Evolutionary conservation across 2,888 invertebrate genomes (phyloP), one percentile per base, ranked within the genome.

Genomic region (Netelia melanura): DNA sequence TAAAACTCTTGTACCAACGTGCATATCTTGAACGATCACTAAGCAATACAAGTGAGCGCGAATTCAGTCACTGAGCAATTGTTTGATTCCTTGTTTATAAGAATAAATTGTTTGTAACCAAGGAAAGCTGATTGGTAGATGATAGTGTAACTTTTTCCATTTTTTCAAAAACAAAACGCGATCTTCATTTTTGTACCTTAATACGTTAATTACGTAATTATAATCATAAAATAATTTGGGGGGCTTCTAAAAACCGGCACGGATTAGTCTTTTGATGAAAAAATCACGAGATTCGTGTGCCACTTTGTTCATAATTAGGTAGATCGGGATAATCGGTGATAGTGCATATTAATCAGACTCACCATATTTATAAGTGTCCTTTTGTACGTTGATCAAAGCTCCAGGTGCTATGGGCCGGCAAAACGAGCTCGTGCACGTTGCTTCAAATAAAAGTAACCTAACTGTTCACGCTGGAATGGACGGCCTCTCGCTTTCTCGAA

Each of bases 341-440:
- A 5, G 43, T 44, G 43, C 6, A 21, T 21, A 56, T 25, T 2
- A 1, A 58, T 58, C 10, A 30, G 6, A 86, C 87, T 87, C 54
- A 88, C 88, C 88, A 88, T 87, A 62, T 87, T 83, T 67, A 52
- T 54, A 52, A 65, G 64, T 43, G 56, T 48, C 48, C 70, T 72
- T 80, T 83, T 84, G 82, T 77, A 85, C 85, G 85, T 82, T 72
- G 21, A 23, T 58, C 52, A 79, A 21, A 62, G 76, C 65, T 70
- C 79, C 64, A 86, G 84, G 80, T 83, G 85, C 82, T 83, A 83
- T 77, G 67, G 72, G 84, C 90, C 90, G 90, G 88, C 87, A 79
- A 88, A 86, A 43, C 82, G 71, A 61, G 70, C 85, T 86, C 83
- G 87, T 80, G 80, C 91, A 90, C 92, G 92, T 91, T 91, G 91